These are phyloP conservation scores for Hyles vespertilio DNA, from an alignment of 1,140 invertebrate species.

Conservation along the genomic window DNA sequence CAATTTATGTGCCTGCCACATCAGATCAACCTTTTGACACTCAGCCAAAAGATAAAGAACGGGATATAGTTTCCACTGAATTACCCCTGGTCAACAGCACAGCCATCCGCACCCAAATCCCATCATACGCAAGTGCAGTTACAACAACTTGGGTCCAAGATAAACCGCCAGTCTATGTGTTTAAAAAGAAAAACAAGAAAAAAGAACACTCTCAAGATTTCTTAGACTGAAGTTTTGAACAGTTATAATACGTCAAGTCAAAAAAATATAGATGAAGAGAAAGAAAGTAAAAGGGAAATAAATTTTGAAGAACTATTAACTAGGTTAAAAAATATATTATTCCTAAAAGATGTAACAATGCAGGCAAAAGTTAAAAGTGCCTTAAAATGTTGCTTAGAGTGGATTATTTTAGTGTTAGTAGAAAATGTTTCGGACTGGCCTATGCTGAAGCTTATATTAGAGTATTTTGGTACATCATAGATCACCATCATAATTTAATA, in stretches of 20 bases:
- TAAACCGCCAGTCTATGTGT: too few relatives aligned
- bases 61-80: too few relatives aligned
- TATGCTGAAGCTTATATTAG: slow-evolving; percentile 16
- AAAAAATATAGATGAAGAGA: background rate
- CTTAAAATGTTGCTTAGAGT: slow-evolving; percentile 18
- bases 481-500: background rate
- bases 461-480: slow-evolving; percentile 7
- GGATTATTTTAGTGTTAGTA: slow-evolving; percentile 18
- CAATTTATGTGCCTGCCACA: background rate
- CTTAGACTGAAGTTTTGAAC: background rate
- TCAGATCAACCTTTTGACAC: background rate
- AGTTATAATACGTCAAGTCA: background rate
- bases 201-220: too few relatives aligned
- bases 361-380: slow-evolving; percentile 11
- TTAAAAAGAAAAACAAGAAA: too few relatives aligned
- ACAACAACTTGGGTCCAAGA: too few relatives aligned
- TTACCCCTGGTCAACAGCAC: too few relatives aligned
- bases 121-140: too few relatives aligned
- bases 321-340: background rate
- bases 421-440: slow-evolving; percentile 23
- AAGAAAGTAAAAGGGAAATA: background rate
- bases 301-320: background rate
- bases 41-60: background rate
- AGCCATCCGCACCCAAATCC: too few relatives aligned
- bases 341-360: background rate